Evolutionary conservation across 1,140 invertebrate genomes (phyloP).

Genomic region (Cepaea nemoralis): DNA sequence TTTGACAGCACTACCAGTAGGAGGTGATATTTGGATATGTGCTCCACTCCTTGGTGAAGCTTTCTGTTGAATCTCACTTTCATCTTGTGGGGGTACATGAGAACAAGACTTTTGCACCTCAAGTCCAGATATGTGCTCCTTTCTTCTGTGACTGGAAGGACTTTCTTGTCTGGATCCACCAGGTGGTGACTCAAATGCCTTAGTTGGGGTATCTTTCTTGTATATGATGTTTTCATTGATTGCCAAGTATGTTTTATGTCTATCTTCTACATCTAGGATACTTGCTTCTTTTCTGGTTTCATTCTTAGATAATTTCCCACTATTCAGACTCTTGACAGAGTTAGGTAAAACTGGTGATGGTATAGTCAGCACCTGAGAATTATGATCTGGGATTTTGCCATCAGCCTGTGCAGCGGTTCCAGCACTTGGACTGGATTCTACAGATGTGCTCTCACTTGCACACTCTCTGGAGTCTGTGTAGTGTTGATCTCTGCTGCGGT

Average conservation of each 20-base stretch:
- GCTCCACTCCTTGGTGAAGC: slow-evolving; percentile 23
- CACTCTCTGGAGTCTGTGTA: neutral
- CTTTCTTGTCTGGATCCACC: neutral
- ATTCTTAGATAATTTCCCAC: neutral
- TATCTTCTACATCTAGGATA: neutral
- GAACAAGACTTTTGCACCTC: neutral
- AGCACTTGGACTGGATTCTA: slow-evolving; percentile 25
- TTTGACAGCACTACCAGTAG: neutral
- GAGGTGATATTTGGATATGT: slow-evolving; percentile 25
- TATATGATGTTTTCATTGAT: neutral
- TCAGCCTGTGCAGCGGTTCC: neutral
- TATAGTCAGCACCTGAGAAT: neutral
- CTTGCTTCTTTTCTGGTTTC: neutral
- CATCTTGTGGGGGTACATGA: neutral
- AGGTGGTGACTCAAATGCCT: neutral
- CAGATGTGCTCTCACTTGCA: slow-evolving; percentile 19
- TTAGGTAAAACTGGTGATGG: neutral
- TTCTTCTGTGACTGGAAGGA: slow-evolving; percentile 1
- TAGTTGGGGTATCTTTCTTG: slow-evolving; percentile 10
- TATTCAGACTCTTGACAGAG: neutral
- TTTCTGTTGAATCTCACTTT: slow-evolving; percentile 20
- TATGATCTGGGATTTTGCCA: neutral
- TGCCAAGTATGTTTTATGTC: neutral
- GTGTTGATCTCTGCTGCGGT: slow-evolving; percentile 37
- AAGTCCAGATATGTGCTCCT: neutral